Evolutionary conservation across 2,888 invertebrate genomes (phyloP).

Genomic region (Podotricha telesiphe): DNA sequence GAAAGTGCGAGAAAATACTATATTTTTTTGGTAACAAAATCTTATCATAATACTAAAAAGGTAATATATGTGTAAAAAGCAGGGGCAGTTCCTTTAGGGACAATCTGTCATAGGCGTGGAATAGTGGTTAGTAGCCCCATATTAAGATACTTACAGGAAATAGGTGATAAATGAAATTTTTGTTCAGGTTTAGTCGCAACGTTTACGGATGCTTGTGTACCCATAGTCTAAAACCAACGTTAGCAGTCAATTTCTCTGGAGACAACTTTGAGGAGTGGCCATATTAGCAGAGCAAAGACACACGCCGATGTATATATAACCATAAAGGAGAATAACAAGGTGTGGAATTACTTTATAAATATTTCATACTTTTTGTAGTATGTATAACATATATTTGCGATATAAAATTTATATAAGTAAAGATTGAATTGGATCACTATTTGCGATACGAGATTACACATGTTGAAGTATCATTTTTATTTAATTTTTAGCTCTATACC

Average conservation of each 20-base stretch:
- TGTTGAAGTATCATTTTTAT: too few relatives aligned
- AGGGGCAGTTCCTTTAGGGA: slow-evolving; percentile 11
- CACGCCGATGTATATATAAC: neutral
- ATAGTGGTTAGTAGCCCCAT: neutral
- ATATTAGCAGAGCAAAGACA: slow-evolving; percentile 13
- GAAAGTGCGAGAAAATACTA: neutral
- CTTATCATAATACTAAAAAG: neutral
- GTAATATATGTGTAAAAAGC: slow-evolving; percentile 12
- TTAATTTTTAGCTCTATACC: too few relatives aligned
- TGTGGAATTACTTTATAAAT: slow-evolving; percentile 7
- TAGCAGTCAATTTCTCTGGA: slow-evolving; percentile 19
- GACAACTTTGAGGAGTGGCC: slow-evolving; percentile 14
- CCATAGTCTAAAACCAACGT: slow-evolving; percentile 9
- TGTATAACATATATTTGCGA: neutral
- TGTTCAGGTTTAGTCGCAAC: slow-evolving; percentile 11
- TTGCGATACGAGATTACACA: neutral
- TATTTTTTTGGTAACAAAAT: neutral
- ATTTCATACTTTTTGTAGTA: slow-evolving; percentile 1
- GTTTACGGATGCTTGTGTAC: neutral
- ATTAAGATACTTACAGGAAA: slow-evolving; percentile 15
- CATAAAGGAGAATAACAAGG: slow-evolving; percentile 9
- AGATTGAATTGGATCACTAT: neutral
- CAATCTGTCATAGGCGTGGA: slow-evolving; percentile 7
- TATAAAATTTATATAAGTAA: neutral
- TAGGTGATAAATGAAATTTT: slow-evolving; percentile 13